These are phyloP conservation scores for Aphaenogaster rudis DNA, from an alignment of 1,140 invertebrate species.

Conservation along the genomic window DNA sequence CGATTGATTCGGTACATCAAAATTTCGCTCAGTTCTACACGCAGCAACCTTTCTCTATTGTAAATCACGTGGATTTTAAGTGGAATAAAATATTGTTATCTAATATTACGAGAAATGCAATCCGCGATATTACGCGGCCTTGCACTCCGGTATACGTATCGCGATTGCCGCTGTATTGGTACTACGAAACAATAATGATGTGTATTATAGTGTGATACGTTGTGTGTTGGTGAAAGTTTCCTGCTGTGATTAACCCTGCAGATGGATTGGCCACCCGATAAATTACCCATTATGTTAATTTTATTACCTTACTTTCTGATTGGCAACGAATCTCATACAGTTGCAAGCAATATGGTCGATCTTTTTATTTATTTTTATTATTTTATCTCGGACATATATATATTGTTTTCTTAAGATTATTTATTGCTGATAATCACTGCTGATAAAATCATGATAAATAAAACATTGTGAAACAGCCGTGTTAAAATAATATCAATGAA, in stretches of 20 bases:
- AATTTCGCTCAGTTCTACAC: conserved; percentile 29
- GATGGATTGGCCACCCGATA: conserved; percentile 67
- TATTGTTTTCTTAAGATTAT: background rate
- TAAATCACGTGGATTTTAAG: background rate
- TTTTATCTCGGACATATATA: background rate
- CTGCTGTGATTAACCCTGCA: conserved; percentile 81
- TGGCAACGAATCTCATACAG: background rate
- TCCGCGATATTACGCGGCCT: background rate
- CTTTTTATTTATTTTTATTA: conserved; percentile 3
- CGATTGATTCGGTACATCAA: conserved; percentile 9
- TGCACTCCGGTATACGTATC: conserved; percentile 27
- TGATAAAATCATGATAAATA: background rate
- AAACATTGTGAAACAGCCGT: background rate
- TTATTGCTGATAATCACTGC: background rate
- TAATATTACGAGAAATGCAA: conserved; percentile 36
- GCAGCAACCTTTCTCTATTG: conserved; percentile 57
- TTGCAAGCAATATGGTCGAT: conserved; percentile 2
- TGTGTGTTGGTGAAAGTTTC: conserved; percentile 85
- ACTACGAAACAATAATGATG: conserved; percentile 85
- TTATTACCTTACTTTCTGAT: conserved; percentile 10
- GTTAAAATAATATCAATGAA: background rate
- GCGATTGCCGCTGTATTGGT: conserved; percentile 37
- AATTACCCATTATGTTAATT: conserved; percentile 25
- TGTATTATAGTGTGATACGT: conserved; percentile 86
- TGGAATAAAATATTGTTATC: conserved; percentile 33